Conservation (phyloP, 2,888 invertebrate species). For the Melikaiella ostensackeni region DNA sequence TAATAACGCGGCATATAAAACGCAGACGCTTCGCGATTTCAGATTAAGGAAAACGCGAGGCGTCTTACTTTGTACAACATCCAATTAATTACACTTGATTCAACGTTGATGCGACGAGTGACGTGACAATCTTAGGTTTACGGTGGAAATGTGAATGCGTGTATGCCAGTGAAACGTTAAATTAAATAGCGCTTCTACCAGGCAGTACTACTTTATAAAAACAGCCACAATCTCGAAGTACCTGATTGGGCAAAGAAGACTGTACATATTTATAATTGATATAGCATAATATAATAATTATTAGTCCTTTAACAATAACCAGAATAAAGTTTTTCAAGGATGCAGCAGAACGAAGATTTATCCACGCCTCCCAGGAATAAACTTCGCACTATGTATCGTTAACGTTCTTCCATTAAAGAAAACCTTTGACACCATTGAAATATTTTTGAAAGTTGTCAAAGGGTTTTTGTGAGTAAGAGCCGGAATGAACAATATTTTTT, state of each 20-base stretch:
- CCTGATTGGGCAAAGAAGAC: conserved; percentile 28
- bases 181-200: conserved; percentile 22
- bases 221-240: conserved; percentile 36
- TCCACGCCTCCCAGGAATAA: neutral
- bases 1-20: conserved; percentile 38
- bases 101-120: conserved; percentile 42
- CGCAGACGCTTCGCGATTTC: conserved; percentile 34
- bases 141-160: conserved; percentile 1
- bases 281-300: conserved; percentile 31
- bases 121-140: conserved; percentile 36
- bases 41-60: conserved; percentile 5
- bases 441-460: neutral
- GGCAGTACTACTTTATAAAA: conserved; percentile 41
- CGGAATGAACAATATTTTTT: neutral
- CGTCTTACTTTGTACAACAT: conserved; percentile 35
- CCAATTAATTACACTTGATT: conserved; percentile 44
- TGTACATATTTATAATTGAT: conserved; percentile 38
- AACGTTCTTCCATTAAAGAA: neutral
- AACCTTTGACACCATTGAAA: neutral
- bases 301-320: conserved; percentile 24
- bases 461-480: neutral
- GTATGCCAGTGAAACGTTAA: conserved; percentile 23
- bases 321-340: conserved; percentile 17
- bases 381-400: conserved; percentile 29
- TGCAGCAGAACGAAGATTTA: conserved; percentile 30